Percentiles rank a stretch among this genome's conserved stretches.
These are phyloP conservation scores for Palaemon carinicauda DNA, from an alignment of 1,140 invertebrate species.

Conservation along the genomic window DNA sequence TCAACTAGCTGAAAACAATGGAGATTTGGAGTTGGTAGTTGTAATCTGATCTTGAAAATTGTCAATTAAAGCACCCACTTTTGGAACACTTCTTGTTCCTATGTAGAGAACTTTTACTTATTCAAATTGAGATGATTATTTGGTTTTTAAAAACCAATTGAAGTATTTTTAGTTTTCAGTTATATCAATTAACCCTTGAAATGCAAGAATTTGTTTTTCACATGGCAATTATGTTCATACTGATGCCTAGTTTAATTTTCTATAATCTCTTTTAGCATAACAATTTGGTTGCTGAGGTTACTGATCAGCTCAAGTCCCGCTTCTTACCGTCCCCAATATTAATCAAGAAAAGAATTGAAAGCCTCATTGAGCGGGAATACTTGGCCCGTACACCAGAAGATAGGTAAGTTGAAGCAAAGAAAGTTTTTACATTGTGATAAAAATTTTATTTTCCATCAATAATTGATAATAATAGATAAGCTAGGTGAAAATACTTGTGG, in stretches of 20 bases:
- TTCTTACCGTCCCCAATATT: constrained; percentile 97
- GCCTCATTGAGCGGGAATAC: constrained; percentile 98
- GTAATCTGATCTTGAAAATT: too few species aligned
- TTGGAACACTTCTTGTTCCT: too few species aligned
- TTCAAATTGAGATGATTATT: too few species aligned
- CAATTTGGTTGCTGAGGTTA: constrained; percentile 95
- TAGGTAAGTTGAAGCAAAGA: constrained; percentile 64
- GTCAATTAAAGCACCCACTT: too few species aligned
- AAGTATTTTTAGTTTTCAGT: too few species aligned
- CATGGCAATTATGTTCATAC: background rate
- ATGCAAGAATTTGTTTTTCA: too few species aligned
- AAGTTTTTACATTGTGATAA: background rate
- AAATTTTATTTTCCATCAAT: background rate
- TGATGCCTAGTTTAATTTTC: constrained; percentile 40
- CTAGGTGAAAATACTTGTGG: too few species aligned
- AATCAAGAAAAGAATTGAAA: constrained; percentile 99
- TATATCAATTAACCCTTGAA: too few species aligned
- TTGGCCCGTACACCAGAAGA: constrained; percentile 95
- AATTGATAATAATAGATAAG: background rate
- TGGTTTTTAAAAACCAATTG: too few species aligned
- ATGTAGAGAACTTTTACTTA: too few species aligned
- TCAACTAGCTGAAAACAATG: too few species aligned
- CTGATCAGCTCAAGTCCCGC: constrained; percentile 92
- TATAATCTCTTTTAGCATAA: constrained; percentile 76
- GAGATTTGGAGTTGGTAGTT: too few species aligned